Conservation (phyloP, 2,797 vertebrate species). For the Apodemus agrarius region DNA sequence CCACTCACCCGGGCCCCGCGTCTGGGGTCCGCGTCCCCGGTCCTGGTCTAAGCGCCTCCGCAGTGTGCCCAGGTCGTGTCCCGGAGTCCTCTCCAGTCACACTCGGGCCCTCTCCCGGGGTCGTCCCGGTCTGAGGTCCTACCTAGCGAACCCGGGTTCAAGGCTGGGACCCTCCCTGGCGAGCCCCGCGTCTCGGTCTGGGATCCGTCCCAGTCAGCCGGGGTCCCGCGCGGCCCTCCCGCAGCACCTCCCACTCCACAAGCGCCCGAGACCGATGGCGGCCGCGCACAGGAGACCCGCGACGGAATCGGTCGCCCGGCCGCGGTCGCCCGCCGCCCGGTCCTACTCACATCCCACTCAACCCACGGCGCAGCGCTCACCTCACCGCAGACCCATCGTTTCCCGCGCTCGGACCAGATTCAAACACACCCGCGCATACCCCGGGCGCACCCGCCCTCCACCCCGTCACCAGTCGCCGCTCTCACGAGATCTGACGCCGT, state of each 20-base stretch:
- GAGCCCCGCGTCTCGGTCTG: background rate
- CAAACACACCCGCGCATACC: conserved; percentile 75
- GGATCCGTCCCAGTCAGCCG: too few species aligned
- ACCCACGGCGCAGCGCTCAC: background rate
- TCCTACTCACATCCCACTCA: too few species aligned
- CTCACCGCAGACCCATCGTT: background rate
- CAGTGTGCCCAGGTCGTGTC: too few species aligned
- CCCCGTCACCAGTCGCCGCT: conserved; percentile 19
- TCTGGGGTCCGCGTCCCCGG: fast-evolving
- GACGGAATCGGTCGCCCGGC: background rate
- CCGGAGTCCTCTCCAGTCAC: background rate
- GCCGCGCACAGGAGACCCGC: background rate
- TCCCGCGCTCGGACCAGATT: conserved; percentile 76
- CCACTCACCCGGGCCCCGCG: background rate
- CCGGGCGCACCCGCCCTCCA: background rate
- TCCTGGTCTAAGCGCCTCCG: background rate
- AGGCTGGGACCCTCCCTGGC: background rate
- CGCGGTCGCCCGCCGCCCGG: too few species aligned
- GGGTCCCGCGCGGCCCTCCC: background rate
- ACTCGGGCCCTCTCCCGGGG: background rate
- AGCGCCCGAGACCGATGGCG: background rate
- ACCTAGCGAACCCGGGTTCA: background rate
- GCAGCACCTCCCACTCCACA: background rate
- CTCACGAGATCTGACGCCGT: conserved; percentile 55
- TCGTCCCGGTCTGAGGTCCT: background rate